Conservation (phyloP, 2,888 invertebrate species). For the Steinernema carpocapsae region DNA sequence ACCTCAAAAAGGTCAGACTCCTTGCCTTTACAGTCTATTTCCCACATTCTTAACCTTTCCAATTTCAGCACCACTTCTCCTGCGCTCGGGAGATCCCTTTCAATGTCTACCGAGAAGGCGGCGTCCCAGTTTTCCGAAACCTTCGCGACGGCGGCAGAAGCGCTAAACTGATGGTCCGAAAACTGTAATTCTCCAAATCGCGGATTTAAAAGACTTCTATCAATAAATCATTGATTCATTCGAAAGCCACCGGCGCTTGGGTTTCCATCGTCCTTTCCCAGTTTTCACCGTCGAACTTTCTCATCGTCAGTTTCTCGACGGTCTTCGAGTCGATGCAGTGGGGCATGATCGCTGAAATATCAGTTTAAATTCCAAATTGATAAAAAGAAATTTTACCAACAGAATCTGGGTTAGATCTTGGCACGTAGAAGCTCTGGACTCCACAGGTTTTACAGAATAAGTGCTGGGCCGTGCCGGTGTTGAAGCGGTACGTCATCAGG, state of each 20-base stretch:
- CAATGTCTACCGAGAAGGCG: neutral
- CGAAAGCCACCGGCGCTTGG: constrained; percentile 28
- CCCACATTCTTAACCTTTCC: too few species aligned
- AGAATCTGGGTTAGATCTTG: constrained; percentile 73
- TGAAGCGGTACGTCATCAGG: constrained; percentile 55
- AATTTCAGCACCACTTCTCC: constrained; percentile 15
- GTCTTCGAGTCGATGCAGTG: constrained; percentile 58
- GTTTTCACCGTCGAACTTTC: constrained; percentile 35
- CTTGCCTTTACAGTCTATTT: too few species aligned
- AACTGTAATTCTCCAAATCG: neutral
- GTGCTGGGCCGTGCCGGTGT: constrained; percentile 53
- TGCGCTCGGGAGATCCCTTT: constrained; percentile 10
- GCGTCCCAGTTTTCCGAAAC: neutral
- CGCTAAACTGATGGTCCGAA: constrained; percentile 12
- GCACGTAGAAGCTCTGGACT: constrained; percentile 73
- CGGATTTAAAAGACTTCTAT: neutral
- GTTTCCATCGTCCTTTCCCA: constrained; percentile 39
- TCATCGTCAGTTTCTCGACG: constrained; percentile 36
- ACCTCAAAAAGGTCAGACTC: too few species aligned
- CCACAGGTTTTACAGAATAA: constrained; percentile 70
- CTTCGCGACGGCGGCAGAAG: constrained; percentile 3
- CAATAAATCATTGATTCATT: neutral
- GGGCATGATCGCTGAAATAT: constrained; percentile 54
- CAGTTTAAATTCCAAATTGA: neutral
- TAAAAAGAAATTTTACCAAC: constrained; percentile 69